Evolutionary conservation across 2,797 vertebrate species (phyloP), one percentile per base, ranked within the genome.

Genomic region (Alectoris magna): DNA sequence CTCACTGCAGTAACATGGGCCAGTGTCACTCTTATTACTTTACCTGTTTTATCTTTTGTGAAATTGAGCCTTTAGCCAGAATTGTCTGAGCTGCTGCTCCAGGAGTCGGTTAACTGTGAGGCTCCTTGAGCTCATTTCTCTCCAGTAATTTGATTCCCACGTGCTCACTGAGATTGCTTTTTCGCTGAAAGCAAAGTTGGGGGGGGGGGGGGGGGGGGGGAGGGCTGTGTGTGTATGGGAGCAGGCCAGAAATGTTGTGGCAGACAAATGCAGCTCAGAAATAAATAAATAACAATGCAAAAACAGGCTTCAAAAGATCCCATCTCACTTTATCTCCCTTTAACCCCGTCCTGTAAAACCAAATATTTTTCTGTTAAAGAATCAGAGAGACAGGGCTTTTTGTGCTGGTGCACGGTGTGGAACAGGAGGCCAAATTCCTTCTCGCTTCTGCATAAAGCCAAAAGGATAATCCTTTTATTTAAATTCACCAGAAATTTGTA

Each of bases 61-160:
- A 98, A 98, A 98, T 96, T 97, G 97, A 97, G 97, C 97, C 97
- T 96, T 98, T 97, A 96, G 95, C 97, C 96, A 98, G 96, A 97
- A 97, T 95, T 97, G 97, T 96, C 95, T 95, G 97, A 98, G 96
- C 97, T 90, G 92, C 96, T 97, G 96, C 96, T 97, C 95, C 87
- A 95, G 96, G 94, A 96, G 97, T 96, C 96, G 94, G 96, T 97
- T 97, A 98, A 97, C 97, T 81, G 91, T 88, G 91, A 97, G 92
- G 48, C 93, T 97, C 72, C 96, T 97, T 95, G 87, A 97, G 95
- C 97, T 97, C 96, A 97, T 97, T 97, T 96, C 96, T 97, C 93
- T 97, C 94, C 81, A 97, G 96, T 97, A 97, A 97, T 98, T 98
- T 97, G 95, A 98, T 98, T 97, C 97, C 94, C 96, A 96, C 71